A percentile compares a stretch with the other conserved stretches of the same genome.
Evolutionary conservation across 2,888 invertebrate genomes (phyloP).

Genomic region (Plagiodera versicolora): DNA sequence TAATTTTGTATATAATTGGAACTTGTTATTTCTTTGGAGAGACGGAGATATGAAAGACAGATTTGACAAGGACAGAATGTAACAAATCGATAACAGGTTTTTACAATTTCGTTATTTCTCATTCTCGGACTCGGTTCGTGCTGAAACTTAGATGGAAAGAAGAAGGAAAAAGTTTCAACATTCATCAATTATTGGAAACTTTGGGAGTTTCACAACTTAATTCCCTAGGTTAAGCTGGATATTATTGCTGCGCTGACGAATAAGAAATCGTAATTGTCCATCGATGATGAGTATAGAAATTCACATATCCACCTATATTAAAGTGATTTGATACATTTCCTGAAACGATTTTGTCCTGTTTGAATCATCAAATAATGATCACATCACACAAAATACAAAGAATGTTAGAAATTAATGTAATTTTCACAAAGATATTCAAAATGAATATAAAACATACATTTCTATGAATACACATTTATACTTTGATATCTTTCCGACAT

Average conservation of each 20-base stretch:
- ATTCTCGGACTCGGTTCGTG: slow-evolving; percentile 25
- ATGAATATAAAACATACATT: too few relatives aligned
- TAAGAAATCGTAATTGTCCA: slow-evolving; percentile 21
- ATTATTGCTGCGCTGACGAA: slow-evolving; percentile 27
- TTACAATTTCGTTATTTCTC: slow-evolving; percentile 34
- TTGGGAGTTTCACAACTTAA: slow-evolving; percentile 31
- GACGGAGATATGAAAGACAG: slow-evolving; percentile 43
- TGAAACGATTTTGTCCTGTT: too few relatives aligned
- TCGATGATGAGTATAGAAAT: slow-evolving; percentile 26
- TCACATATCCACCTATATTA: too few relatives aligned
- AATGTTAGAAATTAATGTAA: too few relatives aligned
- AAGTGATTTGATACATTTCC: too few relatives aligned
- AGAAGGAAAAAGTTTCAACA: slow-evolving; percentile 25
- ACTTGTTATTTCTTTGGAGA: slow-evolving; percentile 51
- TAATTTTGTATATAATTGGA: slow-evolving; percentile 56
- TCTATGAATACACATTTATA: too few relatives aligned
- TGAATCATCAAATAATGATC: too few relatives aligned
- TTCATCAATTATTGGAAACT: slow-evolving; percentile 34
- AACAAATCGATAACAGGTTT: slow-evolving; percentile 35
- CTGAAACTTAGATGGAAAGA: slow-evolving; percentile 28
- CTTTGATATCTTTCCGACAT: too few relatives aligned
- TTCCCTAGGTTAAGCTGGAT: slow-evolving; percentile 27
- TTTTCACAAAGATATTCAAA: too few relatives aligned
- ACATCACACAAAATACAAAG: too few relatives aligned
- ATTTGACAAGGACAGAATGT: slow-evolving; percentile 30